Conservation (phyloP, 2,113 vertebrate species). For the Cyanocitta stelleri region DNA sequence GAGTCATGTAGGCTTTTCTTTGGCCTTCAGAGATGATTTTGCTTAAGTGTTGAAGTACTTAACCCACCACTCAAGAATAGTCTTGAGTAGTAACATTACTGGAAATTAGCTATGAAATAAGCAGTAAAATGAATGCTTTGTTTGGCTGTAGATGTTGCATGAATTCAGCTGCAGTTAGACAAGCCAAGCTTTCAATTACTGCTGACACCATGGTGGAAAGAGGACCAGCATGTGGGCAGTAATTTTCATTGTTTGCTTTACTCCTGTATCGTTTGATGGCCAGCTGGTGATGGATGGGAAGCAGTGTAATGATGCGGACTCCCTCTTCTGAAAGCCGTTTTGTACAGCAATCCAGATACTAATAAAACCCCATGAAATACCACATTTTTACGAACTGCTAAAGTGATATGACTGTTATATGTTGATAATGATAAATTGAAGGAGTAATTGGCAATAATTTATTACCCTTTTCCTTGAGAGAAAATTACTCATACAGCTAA, state of each 20-base stretch:
- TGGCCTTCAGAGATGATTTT: not conserved
- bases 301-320: not conserved
- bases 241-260: slow-evolving; percentile 43
- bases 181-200: not conserved
- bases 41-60: not conserved
- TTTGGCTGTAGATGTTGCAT: not conserved
- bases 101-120: not conserved
- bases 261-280: slow-evolving; percentile 10
- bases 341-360: not conserved
- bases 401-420: slow-evolving; percentile 9
- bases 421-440: slow-evolving; percentile 26
- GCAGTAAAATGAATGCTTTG: not conserved
- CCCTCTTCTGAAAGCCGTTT: not conserved
- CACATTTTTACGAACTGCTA: not conserved
- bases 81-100: not conserved
- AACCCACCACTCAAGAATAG: not conserved
- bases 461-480: not conserved
- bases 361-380: slow-evolving; percentile 40
- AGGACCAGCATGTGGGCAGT: slow-evolving; percentile 14
- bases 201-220: not conserved
- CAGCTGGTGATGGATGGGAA: slow-evolving; percentile 30
- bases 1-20: not conserved
- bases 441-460: slow-evolving; percentile 18
- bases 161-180: not conserved
- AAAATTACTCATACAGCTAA: not conserved